A percentile compares a stretch with the other conserved stretches of the same genome.
Evolutionary conservation across 2,797 vertebrate genomes (phyloP).

Genomic region (Macroramphosus scolopax): DNA sequence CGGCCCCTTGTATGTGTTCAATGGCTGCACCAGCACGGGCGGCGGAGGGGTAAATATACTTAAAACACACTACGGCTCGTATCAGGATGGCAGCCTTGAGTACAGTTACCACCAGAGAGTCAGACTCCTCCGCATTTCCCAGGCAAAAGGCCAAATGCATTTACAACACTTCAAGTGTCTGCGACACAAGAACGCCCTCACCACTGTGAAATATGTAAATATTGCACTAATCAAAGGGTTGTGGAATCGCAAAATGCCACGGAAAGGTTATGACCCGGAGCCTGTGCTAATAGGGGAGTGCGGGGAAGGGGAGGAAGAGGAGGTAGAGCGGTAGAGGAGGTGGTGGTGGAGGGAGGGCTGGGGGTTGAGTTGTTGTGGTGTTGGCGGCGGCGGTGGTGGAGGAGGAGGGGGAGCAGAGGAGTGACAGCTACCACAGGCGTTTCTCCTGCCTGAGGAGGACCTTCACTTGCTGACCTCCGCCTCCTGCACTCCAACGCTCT

Average conservation of each 20-base stretch:
- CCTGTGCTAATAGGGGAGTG: constrained; percentile 85
- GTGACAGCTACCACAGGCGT: constrained; percentile 88
- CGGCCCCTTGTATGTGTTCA: constrained; percentile 50
- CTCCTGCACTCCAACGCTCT: constrained; percentile 84
- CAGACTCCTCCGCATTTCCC: constrained; percentile 73
- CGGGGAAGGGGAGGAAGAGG: constrained; percentile 63
- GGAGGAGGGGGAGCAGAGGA: constrained; percentile 67
- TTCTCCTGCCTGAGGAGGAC: constrained; percentile 89
- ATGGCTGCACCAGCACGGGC: constrained; percentile 25
- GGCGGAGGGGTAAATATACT: constrained; percentile 59
- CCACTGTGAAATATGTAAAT: constrained; percentile 90
- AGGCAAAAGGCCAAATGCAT: constrained; percentile 92
- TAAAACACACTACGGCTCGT: constrained; percentile 54
- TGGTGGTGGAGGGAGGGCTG: constrained; percentile 46
- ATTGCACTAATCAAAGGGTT: constrained; percentile 92
- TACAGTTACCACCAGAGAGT: constrained; percentile 66
- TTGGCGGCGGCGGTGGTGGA: constrained; percentile 37
- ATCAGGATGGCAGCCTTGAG: constrained; percentile 72
- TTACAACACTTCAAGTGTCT: constrained; percentile 86
- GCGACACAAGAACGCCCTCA: constrained; percentile 80
- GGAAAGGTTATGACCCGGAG: constrained; percentile 90
- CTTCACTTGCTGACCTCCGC: constrained; percentile 91
- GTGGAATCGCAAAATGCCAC: constrained; percentile 89
- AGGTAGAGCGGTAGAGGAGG: constrained; percentile 39
- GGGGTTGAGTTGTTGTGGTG: constrained; percentile 39